These are phyloP conservation scores for Pantala flavescens DNA, from an alignment of 1,140 invertebrate species.

Conservation along the genomic window DNA sequence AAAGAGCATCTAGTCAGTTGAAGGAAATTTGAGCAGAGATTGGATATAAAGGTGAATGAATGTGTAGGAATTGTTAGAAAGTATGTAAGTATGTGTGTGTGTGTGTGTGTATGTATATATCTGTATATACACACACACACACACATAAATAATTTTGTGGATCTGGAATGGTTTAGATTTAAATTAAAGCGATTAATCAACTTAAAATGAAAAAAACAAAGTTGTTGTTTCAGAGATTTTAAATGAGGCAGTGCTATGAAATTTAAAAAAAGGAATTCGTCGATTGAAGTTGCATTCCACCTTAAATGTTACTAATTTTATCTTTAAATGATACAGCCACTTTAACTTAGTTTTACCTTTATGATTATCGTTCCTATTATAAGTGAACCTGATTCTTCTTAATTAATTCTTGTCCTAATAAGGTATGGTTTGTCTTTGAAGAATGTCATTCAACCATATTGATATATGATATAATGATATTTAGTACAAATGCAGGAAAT, in stretches of 20 bases:
- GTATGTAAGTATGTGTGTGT: too few species aligned
- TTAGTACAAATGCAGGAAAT: too few species aligned
- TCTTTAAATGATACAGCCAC: too few species aligned
- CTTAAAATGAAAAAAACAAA: background rate
- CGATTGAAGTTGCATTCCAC: background rate
- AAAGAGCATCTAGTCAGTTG: background rate
- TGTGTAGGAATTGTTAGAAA: background rate
- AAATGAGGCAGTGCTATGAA: background rate
- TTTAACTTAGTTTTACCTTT: too few species aligned
- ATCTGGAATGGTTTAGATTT: background rate
- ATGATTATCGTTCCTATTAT: too few species aligned
- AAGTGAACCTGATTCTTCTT: too few species aligned
- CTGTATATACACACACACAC: too few species aligned
- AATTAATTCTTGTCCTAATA: too few species aligned
- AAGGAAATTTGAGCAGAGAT: background rate
- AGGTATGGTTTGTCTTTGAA: too few species aligned
- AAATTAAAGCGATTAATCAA: background rate
- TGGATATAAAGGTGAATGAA: background rate
- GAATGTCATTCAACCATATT: too few species aligned
- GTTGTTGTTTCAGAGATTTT: background rate
- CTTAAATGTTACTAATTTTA: background rate
- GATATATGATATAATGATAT: too few species aligned
- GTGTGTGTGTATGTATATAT: too few species aligned
- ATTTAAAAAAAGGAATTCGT: background rate
- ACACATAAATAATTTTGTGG: background rate